Evolutionary conservation across 2,797 vertebrate species (phyloP).

Genomic region (Falco novaeseelandiae): DNA sequence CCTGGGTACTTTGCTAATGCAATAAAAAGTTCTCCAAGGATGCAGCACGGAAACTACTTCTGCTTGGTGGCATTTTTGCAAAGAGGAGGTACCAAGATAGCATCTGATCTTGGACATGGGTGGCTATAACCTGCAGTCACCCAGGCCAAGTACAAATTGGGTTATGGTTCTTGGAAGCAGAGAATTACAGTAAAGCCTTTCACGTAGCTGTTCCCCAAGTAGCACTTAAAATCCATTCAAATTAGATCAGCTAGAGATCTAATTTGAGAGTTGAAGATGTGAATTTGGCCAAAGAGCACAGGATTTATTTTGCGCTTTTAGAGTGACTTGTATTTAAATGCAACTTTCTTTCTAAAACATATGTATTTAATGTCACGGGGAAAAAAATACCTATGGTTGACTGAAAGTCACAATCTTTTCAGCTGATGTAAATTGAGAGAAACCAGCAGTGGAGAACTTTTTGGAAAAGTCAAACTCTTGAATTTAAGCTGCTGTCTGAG

Average conservation of each 20-base stretch:
- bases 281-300: not conserved
- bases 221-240: not conserved
- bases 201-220: not conserved
- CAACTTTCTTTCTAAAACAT: not conserved
- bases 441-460: not conserved
- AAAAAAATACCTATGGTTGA: not conserved
- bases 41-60: not conserved
- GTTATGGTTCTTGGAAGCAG: not conserved
- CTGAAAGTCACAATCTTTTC: not conserved
- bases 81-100: not conserved
- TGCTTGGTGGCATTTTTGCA: not conserved
- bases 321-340: not conserved
- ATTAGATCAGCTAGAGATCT: not conserved
- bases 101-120: not conserved
- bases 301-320: not conserved
- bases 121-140: not conserved
- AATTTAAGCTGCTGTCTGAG: not conserved
- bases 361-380: not conserved
- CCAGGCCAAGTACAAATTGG: not conserved
- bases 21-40: not conserved
- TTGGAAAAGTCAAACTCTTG: not conserved
- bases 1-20: not conserved
- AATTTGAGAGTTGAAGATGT: not conserved
- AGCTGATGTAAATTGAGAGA: not conserved
- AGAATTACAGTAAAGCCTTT: not conserved